Evolutionary conservation across 2,113 vertebrate species (phyloP).

Genomic region (Astur gentilis): DNA sequence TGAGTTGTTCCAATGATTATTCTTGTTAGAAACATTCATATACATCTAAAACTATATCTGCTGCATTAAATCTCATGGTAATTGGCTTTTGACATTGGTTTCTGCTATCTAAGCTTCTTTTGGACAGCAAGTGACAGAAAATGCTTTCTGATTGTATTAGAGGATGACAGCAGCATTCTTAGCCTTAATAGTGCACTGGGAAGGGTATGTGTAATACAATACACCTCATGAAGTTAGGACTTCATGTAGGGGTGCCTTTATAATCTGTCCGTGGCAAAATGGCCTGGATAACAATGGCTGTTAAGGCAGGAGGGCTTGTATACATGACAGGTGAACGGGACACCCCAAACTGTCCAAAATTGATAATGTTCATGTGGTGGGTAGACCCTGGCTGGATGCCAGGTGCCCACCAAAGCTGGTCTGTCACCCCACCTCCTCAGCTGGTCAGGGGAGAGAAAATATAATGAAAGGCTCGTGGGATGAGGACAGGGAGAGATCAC

Average conservation of each 20-base stretch:
- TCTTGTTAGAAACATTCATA: background rate
- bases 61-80: background rate
- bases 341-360: background rate
- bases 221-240: background rate
- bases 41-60: background rate
- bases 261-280: background rate
- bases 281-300: background rate
- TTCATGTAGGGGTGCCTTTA: background rate
- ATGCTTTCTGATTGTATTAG: background rate
- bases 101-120: background rate
- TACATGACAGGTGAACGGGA: background rate
- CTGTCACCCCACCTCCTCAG: background rate
- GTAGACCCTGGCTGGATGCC: background rate
- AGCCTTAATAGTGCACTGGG: background rate
- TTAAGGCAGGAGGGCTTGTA: background rate
- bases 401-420: background rate
- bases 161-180: background rate
- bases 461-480: background rate
- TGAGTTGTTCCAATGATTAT: background rate
- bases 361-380: accelerated
- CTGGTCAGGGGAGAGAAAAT: background rate
- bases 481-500: background rate
- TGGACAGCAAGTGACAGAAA: background rate
- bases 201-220: background rate
- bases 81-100: background rate